phyloP scores from a whole-genome alignment of 2,797 vertebrate species.

The Sebastes dallii region DNA sequence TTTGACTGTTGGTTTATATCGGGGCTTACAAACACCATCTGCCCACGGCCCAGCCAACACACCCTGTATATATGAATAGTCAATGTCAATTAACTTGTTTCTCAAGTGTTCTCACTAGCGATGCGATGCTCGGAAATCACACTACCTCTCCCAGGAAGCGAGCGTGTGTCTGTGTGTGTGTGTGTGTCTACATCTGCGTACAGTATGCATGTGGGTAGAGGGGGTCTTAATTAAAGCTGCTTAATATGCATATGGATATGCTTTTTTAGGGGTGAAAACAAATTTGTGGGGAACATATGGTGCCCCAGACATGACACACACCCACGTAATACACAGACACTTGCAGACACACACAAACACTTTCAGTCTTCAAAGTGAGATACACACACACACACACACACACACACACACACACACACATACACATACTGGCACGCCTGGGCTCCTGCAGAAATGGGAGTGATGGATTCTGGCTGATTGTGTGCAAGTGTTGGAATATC shows the following conservation, averaged over 20 bases:
- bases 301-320: conserved; percentile 74
- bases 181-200: conserved; percentile 46
- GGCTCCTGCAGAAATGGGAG: conserved; percentile 52
- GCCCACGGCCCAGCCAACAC: conserved; percentile 69
- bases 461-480: conserved; percentile 65
- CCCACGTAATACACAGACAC: conserved; percentile 59
- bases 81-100: conserved; percentile 80
- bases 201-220: conserved; percentile 50
- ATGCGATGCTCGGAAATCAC: conserved; percentile 66
- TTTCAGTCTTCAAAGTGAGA: conserved; percentile 61
- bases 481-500: conserved; percentile 70
- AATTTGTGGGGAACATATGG: conserved; percentile 83
- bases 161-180: conserved; percentile 18
- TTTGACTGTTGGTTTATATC: conserved; percentile 55
- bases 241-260: conserved; percentile 77
- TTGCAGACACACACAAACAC: conserved; percentile 45
- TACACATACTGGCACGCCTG: conserved; percentile 31
- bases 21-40: conserved; percentile 79
- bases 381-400: not conserved
- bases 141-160: conserved; percentile 67
- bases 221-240: conserved; percentile 78
- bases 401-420: no score
- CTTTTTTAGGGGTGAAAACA: conserved; percentile 81
- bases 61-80: conserved; percentile 74
- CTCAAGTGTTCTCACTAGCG: conserved; percentile 69